Evolutionary conservation across 2,888 invertebrate genomes (phyloP).

Genomic region (Ceraclea dissimilis): DNA sequence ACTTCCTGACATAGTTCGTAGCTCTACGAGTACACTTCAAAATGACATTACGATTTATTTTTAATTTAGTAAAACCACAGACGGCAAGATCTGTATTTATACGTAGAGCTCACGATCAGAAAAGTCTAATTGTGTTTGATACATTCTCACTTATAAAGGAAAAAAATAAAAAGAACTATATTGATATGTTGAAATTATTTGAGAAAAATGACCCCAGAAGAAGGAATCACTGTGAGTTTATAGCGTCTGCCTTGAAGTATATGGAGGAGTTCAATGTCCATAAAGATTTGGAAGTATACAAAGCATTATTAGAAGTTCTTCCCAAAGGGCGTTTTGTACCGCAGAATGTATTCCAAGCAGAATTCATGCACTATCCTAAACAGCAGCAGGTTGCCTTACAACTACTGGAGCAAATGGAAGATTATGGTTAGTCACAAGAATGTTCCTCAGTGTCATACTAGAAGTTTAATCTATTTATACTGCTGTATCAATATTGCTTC

Average conservation of each 20-base stretch:
- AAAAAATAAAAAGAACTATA: constrained; percentile 60
- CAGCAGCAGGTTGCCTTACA: constrained; percentile 93
- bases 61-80: constrained; percentile 14
- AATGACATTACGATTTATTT: constrained; percentile 17
- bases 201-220: constrained; percentile 58
- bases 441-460: neutral
- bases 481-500: neutral
- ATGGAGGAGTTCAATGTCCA: constrained; percentile 88
- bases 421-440: constrained; percentile 68
- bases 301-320: constrained; percentile 73
- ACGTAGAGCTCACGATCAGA: constrained; percentile 35
- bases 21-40: neutral
- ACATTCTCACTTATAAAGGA: constrained; percentile 44
- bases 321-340: constrained; percentile 87
- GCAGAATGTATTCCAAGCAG: constrained; percentile 72
- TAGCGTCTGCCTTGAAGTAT: constrained; percentile 77
- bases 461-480: too few species aligned
- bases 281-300: constrained; percentile 80
- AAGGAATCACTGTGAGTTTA: constrained; percentile 90
- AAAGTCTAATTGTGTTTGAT: constrained; percentile 38
- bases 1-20: too few species aligned
- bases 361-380: constrained; percentile 90
- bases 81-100: constrained; percentile 28
- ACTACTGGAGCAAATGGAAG: constrained; percentile 91
- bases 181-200: constrained; percentile 70